Conservation (phyloP, 2,888 invertebrate species). For the Blastobasis adustella region DNA sequence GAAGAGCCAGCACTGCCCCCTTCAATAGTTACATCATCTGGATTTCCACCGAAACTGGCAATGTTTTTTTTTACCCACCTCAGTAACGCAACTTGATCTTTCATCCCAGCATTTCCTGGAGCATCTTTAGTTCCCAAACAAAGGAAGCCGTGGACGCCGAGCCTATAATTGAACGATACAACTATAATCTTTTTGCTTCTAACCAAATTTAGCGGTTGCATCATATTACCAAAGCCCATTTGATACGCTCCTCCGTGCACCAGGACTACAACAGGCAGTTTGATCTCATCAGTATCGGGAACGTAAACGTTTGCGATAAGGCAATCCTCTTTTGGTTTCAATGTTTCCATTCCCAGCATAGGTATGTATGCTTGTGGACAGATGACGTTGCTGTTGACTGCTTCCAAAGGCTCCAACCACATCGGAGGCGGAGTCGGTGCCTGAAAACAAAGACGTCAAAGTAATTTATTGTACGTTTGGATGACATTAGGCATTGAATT, state of each 20-base stretch:
- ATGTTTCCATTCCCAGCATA: too few species aligned
- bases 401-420: too few species aligned
- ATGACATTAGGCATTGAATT: too few species aligned
- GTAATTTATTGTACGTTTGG: too few species aligned
- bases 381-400: too few species aligned
- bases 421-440: too few species aligned
- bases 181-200: slow-evolving; percentile 20
- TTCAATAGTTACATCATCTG: slow-evolving; percentile 35
- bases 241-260: slow-evolving; percentile 32
- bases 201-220: slow-evolving; percentile 15
- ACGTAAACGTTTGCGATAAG: slow-evolving; percentile 43
- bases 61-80: slow-evolving; percentile 43
- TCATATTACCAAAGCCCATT: slow-evolving; percentile 16
- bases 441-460: too few species aligned
- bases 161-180: slow-evolving; percentile 29
- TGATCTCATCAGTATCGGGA: slow-evolving; percentile 29
- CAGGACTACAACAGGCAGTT: slow-evolving; percentile 26
- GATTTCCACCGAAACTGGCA: slow-evolving; percentile 37
- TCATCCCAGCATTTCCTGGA: slow-evolving; percentile 42
- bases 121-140: slow-evolving; percentile 28
- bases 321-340: slow-evolving; percentile 32
- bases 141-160: slow-evolving; percentile 27
- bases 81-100: slow-evolving; percentile 35
- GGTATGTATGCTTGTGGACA: too few species aligned
- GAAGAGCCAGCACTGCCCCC: slow-evolving; percentile 37